Percentiles rank a stretch among this genome's conserved stretches.
Evolutionary conservation across 1,140 invertebrate species (phyloP).

Genomic region (Whitmania pigra): DNA sequence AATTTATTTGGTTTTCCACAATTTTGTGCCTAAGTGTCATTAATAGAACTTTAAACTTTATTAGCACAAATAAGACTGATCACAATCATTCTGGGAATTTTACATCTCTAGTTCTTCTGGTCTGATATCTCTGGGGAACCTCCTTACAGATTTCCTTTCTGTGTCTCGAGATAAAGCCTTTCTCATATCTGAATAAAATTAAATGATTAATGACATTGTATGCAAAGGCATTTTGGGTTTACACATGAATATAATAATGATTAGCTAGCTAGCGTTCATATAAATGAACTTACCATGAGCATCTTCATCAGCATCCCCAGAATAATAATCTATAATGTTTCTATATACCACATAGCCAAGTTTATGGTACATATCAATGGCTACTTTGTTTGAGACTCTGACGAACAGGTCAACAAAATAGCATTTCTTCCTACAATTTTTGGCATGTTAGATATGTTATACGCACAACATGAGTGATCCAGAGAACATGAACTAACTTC

Average conservation of each 20-base stretch:
- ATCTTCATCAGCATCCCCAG: slow-evolving; percentile 73
- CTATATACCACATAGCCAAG: slow-evolving; percentile 86
- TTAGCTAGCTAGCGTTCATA: not conserved
- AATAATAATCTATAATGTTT: slow-evolving; percentile 89
- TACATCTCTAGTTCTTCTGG: slow-evolving; percentile 75
- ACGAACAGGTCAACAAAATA: slow-evolving; percentile 99
- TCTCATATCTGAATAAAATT: slow-evolving; percentile 75
- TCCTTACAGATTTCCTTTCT: slow-evolving; percentile 83
- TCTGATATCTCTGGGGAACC: slow-evolving; percentile 77
- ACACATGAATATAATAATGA: not conserved
- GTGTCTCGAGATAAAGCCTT: slow-evolving; percentile 87
- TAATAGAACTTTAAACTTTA: too few relatives aligned
- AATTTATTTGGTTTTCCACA: too few relatives aligned
- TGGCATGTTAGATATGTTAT: slow-evolving; percentile 25
- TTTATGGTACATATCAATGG: slow-evolving; percentile 92
- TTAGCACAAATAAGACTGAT: too few relatives aligned
- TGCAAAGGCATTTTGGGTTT: slow-evolving; percentile 19
- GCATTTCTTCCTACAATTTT: slow-evolving; percentile 66
- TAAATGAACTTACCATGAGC: slow-evolving; percentile 63
- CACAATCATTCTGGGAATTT: not conserved
- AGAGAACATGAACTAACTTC: slow-evolving; percentile 23
- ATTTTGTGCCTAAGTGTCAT: too few relatives aligned
- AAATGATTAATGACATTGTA: slow-evolving; percentile 18
- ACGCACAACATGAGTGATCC: not conserved
- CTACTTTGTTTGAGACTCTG: slow-evolving; percentile 87